phyloP scores from a whole-genome alignment of 2,113 vertebrate species.

The Baryphthengus martii region DNA sequence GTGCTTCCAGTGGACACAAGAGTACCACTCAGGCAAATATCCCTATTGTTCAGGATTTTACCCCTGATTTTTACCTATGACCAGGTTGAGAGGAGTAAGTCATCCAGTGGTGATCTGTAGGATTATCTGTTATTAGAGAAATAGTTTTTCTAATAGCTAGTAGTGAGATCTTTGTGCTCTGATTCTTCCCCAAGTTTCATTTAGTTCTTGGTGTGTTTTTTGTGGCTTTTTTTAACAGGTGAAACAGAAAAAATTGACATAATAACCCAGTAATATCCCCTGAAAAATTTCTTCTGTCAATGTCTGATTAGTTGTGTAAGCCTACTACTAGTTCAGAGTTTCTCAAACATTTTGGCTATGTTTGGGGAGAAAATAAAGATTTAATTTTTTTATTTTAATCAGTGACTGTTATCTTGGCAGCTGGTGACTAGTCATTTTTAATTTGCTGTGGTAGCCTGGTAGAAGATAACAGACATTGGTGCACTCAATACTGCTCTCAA shows the following conservation, averaged over 20 bases:
- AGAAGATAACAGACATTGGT: neutral
- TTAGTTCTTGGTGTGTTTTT: neutral
- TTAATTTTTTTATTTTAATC: neutral
- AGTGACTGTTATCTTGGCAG: neutral
- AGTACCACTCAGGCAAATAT: neutral
- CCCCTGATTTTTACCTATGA: neutral
- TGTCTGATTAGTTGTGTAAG: neutral
- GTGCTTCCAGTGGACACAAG: neutral
- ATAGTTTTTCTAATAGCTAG: neutral
- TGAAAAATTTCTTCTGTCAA: neutral
- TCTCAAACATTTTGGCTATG: neutral
- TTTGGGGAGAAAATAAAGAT: neutral
- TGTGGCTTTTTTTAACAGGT: neutral
- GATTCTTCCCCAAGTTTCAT: neutral
- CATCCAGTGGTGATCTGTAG: neutral
- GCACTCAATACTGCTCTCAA: neutral
- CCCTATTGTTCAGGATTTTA: neutral
- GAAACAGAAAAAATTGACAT: neutral
- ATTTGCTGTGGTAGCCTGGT: neutral
- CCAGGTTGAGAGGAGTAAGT: neutral
- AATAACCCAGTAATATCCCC: neutral
- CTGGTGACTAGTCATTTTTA: neutral
- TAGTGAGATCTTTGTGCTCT: neutral
- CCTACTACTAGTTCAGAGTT: neutral
- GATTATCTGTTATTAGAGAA: neutral